These are phyloP conservation scores for Andrena praecox DNA, from an alignment of 2,888 invertebrate species.

Conservation along the genomic window DNA sequence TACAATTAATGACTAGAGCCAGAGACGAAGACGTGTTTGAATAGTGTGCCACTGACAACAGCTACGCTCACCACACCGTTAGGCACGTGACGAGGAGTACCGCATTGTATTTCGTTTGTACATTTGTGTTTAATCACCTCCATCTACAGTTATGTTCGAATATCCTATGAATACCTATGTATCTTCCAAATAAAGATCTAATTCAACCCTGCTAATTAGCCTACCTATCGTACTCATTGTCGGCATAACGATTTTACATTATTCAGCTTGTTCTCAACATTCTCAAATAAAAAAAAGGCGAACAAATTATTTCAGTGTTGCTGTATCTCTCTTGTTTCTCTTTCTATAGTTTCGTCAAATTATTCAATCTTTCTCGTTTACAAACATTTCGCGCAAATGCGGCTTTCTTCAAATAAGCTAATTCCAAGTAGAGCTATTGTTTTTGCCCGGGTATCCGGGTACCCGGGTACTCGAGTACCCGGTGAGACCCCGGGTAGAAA, in stretches of 20 bases:
- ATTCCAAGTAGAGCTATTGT: no score
- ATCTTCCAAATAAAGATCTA: conserved; percentile 83
- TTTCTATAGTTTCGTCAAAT: conserved; percentile 11
- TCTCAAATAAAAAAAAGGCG: conserved; percentile 73
- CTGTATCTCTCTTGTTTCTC: conserved; percentile 37
- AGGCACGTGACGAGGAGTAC: conserved; percentile 73
- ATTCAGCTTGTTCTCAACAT: conserved; percentile 74
- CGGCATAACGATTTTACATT: conserved; percentile 59
- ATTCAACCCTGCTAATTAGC: conserved; percentile 74
- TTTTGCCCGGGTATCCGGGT: no score
- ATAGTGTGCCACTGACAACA: conserved; percentile 53
- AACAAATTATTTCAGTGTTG: conserved; percentile 56
- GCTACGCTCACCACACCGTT: conserved; percentile 69
- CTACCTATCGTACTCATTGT: conserved; percentile 69
- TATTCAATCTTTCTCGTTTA: conserved; percentile 13
- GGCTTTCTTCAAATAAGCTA: no score
- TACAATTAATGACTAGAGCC: conserved; percentile 71
- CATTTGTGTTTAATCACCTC: conserved; percentile 79
- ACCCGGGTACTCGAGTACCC: no score
- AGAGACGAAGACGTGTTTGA: conserved; percentile 37
- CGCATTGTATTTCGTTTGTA: conserved; percentile 82
- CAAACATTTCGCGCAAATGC: background rate
- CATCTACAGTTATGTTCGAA: conserved; percentile 76
- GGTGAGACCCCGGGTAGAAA: no score
- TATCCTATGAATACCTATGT: conserved; percentile 78